Conservation (phyloP, 2,888 invertebrate species). For the Galeopsomyia nigrocyanea region DNA sequence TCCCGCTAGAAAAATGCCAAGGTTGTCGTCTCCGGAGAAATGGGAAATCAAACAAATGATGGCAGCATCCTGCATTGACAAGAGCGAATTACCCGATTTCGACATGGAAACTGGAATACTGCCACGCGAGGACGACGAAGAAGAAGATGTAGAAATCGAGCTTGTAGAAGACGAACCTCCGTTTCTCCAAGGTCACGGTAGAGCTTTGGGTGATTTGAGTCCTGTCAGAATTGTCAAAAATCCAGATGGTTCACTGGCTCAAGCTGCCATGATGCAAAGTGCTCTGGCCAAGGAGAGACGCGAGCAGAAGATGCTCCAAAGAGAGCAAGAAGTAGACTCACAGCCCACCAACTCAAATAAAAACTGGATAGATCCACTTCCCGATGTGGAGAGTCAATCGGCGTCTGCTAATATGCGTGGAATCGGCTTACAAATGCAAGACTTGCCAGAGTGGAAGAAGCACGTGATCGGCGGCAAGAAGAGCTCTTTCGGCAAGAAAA, state of each 20-base stretch:
- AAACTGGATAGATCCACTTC: constrained; percentile 97
- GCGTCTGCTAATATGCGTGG: constrained; percentile 86
- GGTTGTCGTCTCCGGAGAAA: constrained; percentile 95
- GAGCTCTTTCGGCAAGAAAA: constrained; percentile 97
- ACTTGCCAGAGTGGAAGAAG: constrained; percentile 99
- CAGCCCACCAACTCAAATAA: constrained; percentile 87
- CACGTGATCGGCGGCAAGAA: constrained; percentile 98
- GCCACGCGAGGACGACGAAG: constrained; percentile 92
- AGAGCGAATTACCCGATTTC: constrained; percentile 96
- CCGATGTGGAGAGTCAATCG: constrained; percentile 82
- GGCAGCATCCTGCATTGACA: constrained; percentile 70
- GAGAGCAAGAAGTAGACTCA: constrained; percentile 92
- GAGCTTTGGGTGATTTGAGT: constrained; percentile 91
- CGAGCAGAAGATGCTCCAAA: constrained; percentile 95
- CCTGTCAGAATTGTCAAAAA: constrained; percentile 98
- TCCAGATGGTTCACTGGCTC: constrained; percentile 98
- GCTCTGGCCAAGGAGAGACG: constrained; percentile 97
- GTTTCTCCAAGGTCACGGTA: constrained; percentile 93
- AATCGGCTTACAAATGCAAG: constrained; percentile 86
- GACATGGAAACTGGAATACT: constrained; percentile 95
- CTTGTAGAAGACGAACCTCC: constrained; percentile 99
- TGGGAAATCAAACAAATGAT: constrained; percentile 95
- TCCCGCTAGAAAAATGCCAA: constrained; percentile 86
- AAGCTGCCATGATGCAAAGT: constrained; percentile 99
- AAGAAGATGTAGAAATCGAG: constrained; percentile 98